A percentile compares a stretch with the other conserved stretches of the same genome.
Evolutionary conservation across 2,888 invertebrate genomes (phyloP).

Genomic region (Nematopogon swammerdamellus): DNA sequence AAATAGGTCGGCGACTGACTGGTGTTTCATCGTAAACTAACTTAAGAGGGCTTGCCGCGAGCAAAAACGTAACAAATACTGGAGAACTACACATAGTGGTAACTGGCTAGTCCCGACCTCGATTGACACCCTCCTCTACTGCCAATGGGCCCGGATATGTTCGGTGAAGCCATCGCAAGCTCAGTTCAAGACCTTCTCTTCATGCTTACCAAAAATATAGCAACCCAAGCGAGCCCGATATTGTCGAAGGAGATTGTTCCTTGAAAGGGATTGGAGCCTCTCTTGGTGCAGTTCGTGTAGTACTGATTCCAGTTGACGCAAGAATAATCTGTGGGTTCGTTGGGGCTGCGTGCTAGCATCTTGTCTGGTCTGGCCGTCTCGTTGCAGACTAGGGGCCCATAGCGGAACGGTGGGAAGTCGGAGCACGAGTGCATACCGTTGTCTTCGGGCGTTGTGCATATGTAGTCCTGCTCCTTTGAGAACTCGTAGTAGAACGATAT

Average conservation of each 20-base stretch:
- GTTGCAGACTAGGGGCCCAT: constrained; percentile 74
- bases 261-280: constrained; percentile 95
- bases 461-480: constrained; percentile 92
- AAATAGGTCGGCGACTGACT: no score
- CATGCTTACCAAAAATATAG: constrained; percentile 96
- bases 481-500: constrained; percentile 84
- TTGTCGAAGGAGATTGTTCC: constrained; percentile 99
- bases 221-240: constrained; percentile 99
- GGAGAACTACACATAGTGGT: no score
- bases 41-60: no score
- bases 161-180: no score
- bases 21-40: no score
- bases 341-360: constrained; percentile 41
- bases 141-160: no score
- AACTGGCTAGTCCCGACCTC: no score
- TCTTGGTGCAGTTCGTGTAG: constrained; percentile 91
- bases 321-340: constrained; percentile 65
- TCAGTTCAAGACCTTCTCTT: no score
- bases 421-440: constrained; percentile 93
- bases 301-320: constrained; percentile 99
- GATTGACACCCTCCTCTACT: no score
- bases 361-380: constrained; percentile 58
- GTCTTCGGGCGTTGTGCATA: constrained; percentile 90
- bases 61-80: no score
- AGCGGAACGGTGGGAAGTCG: constrained; percentile 75